A percentile compares a stretch with the other conserved stretches of the same genome.
Evolutionary conservation across 2,113 vertebrate genomes (phyloP).

Genomic region (Microtus ochrogaster): DNA sequence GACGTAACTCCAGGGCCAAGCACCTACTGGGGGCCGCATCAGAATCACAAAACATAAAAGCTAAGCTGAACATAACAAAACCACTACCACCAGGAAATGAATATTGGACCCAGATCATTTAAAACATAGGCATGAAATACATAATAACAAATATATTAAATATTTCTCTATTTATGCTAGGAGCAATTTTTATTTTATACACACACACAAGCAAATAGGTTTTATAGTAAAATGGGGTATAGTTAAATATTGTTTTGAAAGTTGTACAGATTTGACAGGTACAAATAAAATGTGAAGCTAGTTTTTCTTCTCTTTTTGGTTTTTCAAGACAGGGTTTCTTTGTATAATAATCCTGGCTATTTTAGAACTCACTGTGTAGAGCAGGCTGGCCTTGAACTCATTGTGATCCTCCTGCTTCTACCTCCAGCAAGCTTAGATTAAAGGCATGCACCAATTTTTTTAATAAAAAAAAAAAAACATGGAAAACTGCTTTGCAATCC

Average conservation of each 20-base stretch:
- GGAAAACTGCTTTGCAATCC: background rate
- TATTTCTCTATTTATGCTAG: background rate
- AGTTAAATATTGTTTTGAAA: constrained; percentile 29
- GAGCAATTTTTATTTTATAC: background rate
- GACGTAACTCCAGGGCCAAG: too few relatives aligned
- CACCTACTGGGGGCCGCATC: background rate
- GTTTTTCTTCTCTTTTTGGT: background rate
- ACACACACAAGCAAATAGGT: background rate
- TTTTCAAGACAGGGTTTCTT: background rate
- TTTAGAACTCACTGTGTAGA: background rate
- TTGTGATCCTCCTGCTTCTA: background rate
- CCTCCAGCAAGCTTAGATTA: background rate
- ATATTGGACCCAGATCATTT: background rate
- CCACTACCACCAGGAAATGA: background rate
- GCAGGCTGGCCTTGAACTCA: background rate
- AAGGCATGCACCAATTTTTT: background rate
- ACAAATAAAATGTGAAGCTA: constrained; percentile 1
- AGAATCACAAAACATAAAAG: background rate
- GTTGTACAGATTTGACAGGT: background rate
- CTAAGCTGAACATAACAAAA: background rate
- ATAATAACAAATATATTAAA: background rate
- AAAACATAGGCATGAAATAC: background rate
- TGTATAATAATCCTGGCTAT: background rate
- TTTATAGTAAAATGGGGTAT: background rate
- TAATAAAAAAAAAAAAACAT: background rate